A percentile compares a stretch with the other conserved stretches of the same genome.
Evolutionary conservation across 2,113 vertebrate genomes (phyloP).

Genomic region (Psettodes erumei): DNA sequence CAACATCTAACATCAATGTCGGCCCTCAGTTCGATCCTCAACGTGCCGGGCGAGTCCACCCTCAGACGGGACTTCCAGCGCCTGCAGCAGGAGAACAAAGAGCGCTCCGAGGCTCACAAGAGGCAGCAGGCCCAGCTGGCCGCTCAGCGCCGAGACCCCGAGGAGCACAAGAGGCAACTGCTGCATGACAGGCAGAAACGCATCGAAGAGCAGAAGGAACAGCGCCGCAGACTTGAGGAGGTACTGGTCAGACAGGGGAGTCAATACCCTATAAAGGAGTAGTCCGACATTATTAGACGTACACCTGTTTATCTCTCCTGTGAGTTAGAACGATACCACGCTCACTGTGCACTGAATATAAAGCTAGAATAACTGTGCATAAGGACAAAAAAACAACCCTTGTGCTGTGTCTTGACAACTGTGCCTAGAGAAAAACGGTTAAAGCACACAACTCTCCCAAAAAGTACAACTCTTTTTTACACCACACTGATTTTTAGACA

Average conservation of each 20-base stretch:
- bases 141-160: constrained; percentile 88
- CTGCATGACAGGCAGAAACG: constrained; percentile 92
- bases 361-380: not conserved
- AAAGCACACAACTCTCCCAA: not conserved
- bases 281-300: not conserved
- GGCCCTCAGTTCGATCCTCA: constrained; percentile 89
- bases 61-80: constrained; percentile 91
- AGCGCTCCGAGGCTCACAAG: constrained; percentile 89
- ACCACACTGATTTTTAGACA: not conserved
- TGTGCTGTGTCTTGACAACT: not conserved
- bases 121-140: constrained; percentile 88
- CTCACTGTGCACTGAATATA: not conserved
- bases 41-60: constrained; percentile 92
- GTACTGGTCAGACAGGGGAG: constrained; percentile 65
- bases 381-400: too few species aligned
- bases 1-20: not conserved
- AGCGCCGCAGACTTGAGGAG: constrained; percentile 90
- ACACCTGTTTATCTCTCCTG: not conserved
- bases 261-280: not conserved
- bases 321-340: not conserved
- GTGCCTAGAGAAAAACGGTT: not conserved
- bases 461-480: not conserved
- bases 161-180: constrained; percentile 92
- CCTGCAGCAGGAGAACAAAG: constrained; percentile 94
- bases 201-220: constrained; percentile 93